These are phyloP conservation scores for Leucophenga varia DNA, from an alignment of 1,140 invertebrate species.

Conservation along the genomic window DNA sequence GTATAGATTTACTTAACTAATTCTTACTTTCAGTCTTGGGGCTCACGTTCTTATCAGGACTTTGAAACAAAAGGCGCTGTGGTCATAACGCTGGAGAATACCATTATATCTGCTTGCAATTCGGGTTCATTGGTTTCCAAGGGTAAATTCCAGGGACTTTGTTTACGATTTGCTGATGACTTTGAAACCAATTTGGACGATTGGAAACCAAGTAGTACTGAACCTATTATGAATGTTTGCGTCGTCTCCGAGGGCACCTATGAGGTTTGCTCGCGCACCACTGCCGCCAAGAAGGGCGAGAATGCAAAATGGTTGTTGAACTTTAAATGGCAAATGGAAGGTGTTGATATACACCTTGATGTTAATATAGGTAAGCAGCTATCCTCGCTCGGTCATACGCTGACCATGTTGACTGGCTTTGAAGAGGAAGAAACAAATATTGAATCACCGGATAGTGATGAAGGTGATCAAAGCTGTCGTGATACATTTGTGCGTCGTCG, in stretches of 20 bases:
- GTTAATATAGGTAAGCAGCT: slow-evolving; percentile 95
- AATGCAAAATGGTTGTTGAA: slow-evolving; percentile 99
- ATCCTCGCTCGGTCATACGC: slow-evolving; percentile 88
- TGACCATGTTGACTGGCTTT: slow-evolving; percentile 89
- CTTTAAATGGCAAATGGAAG: slow-evolving; percentile 99
- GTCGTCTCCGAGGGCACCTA: slow-evolving; percentile 97
- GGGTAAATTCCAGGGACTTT: slow-evolving; percentile 81
- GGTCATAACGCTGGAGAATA: slow-evolving; percentile 91
- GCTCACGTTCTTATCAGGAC: slow-evolving; percentile 69
- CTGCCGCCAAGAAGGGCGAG: slow-evolving; percentile 77
- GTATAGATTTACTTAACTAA: slow-evolving; percentile 34
- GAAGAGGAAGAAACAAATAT: slow-evolving; percentile 78
- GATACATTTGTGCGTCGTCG: slow-evolving; percentile 55
- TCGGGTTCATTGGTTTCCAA: slow-evolving; percentile 79
- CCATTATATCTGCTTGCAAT: slow-evolving; percentile 88
- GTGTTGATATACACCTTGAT: slow-evolving; percentile 95
- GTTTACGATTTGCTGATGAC: slow-evolving; percentile 92
- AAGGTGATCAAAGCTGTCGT: slow-evolving; percentile 64
- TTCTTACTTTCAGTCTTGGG: slow-evolving; percentile 59
- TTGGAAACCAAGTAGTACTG: slow-evolving; percentile 90
- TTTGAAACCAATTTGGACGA: slow-evolving; percentile 95
- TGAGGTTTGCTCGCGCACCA: slow-evolving; percentile 91
- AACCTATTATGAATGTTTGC: slow-evolving; percentile 91
- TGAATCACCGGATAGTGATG: slow-evolving; percentile 75
- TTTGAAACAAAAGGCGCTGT: slow-evolving; percentile 84